These are phyloP conservation scores for Presbytis comata DNA, from an alignment of 2,797 vertebrate species.

Conservation along the genomic window DNA sequence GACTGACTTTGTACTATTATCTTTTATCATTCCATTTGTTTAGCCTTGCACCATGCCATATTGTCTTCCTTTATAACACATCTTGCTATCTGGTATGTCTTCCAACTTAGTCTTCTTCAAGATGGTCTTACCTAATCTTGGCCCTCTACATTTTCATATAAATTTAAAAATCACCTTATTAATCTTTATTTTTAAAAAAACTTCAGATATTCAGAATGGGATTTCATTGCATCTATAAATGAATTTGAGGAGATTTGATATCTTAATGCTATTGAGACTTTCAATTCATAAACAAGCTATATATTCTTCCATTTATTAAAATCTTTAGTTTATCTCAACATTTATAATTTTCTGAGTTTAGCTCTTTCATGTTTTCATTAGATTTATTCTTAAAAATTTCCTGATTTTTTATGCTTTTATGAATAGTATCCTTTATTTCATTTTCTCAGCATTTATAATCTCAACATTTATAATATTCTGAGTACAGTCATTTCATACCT, in stretches of 20 bases:
- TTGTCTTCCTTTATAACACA: background rate
- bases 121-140: background rate
- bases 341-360: background rate
- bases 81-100: background rate
- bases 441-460: background rate
- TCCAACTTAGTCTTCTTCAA: background rate
- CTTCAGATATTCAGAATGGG: background rate
- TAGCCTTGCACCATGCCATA: background rate
- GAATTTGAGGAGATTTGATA: background rate
- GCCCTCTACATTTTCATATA: background rate
- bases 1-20: background rate
- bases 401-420: background rate
- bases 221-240: background rate
- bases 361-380: background rate
- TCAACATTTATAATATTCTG: background rate
- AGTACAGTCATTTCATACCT: background rate
- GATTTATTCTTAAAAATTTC: background rate
- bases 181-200: background rate
- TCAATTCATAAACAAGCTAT: background rate
- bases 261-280: background rate
- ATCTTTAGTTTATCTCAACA: background rate
- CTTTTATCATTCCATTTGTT: background rate
- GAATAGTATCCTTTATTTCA: background rate
- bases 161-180: background rate
- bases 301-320: background rate